These are phyloP conservation scores for Gambusia holbrooki DNA, from an alignment of 2,113 vertebrate genomes.

Conservation along the genomic window DNA sequence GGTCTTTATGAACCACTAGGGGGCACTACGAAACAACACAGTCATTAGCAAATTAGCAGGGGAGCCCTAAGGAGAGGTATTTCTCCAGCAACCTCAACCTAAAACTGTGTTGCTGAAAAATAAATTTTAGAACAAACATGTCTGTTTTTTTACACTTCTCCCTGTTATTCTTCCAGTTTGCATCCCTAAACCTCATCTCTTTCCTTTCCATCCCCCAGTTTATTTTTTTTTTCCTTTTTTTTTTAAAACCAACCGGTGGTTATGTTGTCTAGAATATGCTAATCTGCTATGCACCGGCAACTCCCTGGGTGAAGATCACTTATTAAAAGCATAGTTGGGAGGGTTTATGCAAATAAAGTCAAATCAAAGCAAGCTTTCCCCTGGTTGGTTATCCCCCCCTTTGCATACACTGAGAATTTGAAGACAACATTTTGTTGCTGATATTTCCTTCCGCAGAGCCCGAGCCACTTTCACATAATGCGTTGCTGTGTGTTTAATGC, in stretches of 20 bases:
- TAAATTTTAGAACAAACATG: constrained; percentile 68
- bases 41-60: constrained; percentile 67
- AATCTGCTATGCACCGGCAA: constrained; percentile 75
- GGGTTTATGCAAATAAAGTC: constrained; percentile 78
- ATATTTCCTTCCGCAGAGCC: constrained; percentile 38
- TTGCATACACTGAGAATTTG: constrained; percentile 68
- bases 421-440: constrained; percentile 60
- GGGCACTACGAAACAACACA: constrained; percentile 75
- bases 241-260: constrained; percentile 63
- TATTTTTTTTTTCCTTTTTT: constrained; percentile 2
- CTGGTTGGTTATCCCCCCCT: constrained; percentile 66
- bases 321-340: constrained; percentile 82
- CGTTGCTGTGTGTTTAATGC: constrained; percentile 41
- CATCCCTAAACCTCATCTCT: constrained; percentile 40
- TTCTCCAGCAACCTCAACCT: constrained; percentile 51
- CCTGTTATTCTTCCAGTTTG: constrained; percentile 47
- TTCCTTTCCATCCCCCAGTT: constrained; percentile 8
- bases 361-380: constrained; percentile 77
- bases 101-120: constrained; percentile 58
- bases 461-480: constrained; percentile 46
- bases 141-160: constrained; percentile 49
- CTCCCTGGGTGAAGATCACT: constrained; percentile 80
- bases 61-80: constrained; percentile 54
- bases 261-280: constrained; percentile 78
- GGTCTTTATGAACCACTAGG: constrained; percentile 62